Conservation (phyloP, 2,888 invertebrate genomes). For the Cheilosia grossa region DNA sequence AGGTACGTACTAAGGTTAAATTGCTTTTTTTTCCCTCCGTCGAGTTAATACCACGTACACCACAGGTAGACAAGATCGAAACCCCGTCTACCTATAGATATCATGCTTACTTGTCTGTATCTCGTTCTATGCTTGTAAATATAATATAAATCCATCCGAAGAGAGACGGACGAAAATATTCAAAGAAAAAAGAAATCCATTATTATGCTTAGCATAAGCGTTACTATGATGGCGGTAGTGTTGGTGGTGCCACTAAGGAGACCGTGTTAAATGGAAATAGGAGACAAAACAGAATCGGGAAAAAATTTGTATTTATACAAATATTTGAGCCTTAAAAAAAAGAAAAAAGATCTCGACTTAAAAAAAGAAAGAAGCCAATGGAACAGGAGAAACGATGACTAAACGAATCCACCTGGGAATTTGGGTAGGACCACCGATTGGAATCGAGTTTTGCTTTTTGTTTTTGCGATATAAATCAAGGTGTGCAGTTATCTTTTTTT, state of each 20-base stretch:
- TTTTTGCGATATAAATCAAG: slow-evolving; percentile 66
- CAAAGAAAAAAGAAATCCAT: slow-evolving; percentile 60
- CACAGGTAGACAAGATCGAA: slow-evolving; percentile 70
- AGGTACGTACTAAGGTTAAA: slow-evolving; percentile 71
- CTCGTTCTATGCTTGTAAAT: slow-evolving; percentile 61
- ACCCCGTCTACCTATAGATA: slow-evolving; percentile 54
- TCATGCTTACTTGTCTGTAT: slow-evolving; percentile 28
- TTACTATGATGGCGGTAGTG: slow-evolving; percentile 43
- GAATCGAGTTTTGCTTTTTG: slow-evolving; percentile 50
- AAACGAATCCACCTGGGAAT: slow-evolving; percentile 75
- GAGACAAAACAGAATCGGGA: slow-evolving; percentile 66
- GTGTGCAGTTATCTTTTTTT: slow-evolving; percentile 51
- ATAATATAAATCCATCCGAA: slow-evolving; percentile 66
- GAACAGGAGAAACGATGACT: slow-evolving; percentile 69
- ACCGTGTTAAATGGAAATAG: slow-evolving; percentile 72
- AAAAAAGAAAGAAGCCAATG: slow-evolving; percentile 35
- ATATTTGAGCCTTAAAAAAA: slow-evolving; percentile 68
- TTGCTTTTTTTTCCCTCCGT: slow-evolving; percentile 31
- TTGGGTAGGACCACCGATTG: slow-evolving; percentile 71
- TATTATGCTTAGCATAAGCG: slow-evolving; percentile 74
- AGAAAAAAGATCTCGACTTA: slow-evolving; percentile 42
- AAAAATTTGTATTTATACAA: slow-evolving; percentile 64
- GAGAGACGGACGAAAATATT: slow-evolving; percentile 39
- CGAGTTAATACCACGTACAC: slow-evolving; percentile 67
- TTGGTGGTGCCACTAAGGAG: slow-evolving; percentile 66